Evolutionary conservation across 35 echinoderm and acorn worm genomes (phyloP), one percentile per base, ranked within the genome.

Genomic region (Stichopus chloronotus): DNA sequence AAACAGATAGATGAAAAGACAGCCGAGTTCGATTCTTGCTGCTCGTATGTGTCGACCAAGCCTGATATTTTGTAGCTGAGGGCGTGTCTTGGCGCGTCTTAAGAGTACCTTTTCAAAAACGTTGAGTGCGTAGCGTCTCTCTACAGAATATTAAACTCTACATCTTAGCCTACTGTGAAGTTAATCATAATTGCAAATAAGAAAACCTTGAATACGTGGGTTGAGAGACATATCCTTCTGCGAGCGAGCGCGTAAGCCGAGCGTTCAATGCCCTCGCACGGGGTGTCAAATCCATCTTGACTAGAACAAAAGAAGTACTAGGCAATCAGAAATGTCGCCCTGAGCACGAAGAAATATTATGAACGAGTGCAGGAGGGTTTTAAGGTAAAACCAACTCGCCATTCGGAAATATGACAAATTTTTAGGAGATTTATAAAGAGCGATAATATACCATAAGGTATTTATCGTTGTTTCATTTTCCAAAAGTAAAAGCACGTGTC

Each of bases 171-270:
- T 30, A 54, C 82, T 16, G 82, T 88, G 86, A 69, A 88, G 86
- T 88, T 88, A 54, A 88, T 88, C 86, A 63, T 69, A 88, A 88
- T 88, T 88, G 86, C 86, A 88, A 88, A 88, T 88, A 88, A 20
- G 86, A 30, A 88, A 88, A 88, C 56, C 53, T 83, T 83, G 80
- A 83, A 83, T 78, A 83, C 80, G 80, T 83, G 80, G 55, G 53
- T 19, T 83, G 80, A 83, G 55, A 58, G 57, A n/a, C 25, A 88
- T n/a, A 58, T 24, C 58, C 13, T 88, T 25, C 57, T 25, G 25
- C 24, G 22, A 55, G 8, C 52, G 21, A 58, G 53, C 82, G 22
- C 82, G 52, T 30, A 59, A 69, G 86, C 86, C 86, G 57, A 20
- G 86, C 86, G 86, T 88, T 88, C 86, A 88, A 88, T 88, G 86